Evolutionary conservation across 1,140 invertebrate species (phyloP).

Genomic region (Potamilus streckersoni): DNA sequence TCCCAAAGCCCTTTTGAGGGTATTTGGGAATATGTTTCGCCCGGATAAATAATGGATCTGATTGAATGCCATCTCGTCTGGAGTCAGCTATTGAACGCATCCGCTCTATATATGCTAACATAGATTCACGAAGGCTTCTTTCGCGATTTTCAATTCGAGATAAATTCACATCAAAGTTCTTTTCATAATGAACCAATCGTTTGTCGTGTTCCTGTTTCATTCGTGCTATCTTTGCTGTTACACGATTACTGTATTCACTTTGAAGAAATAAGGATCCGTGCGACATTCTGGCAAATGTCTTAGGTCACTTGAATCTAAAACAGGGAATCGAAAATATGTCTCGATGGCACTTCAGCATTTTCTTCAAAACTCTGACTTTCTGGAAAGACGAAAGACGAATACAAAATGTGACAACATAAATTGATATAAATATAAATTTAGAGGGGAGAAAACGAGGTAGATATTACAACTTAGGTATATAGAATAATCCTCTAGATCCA

Average conservation of each 20-base stretch:
- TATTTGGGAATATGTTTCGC: slow-evolving; percentile 31
- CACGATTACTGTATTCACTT: slow-evolving; percentile 22
- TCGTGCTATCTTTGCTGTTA: slow-evolving; percentile 8
- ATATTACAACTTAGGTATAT: too few species aligned
- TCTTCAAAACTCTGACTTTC: too few species aligned
- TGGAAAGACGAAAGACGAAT: too few species aligned
- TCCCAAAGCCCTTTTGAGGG: slow-evolving; percentile 2
- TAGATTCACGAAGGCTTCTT: slow-evolving; percentile 15
- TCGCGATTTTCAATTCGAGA: slow-evolving; percentile 4
- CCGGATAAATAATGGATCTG: slow-evolving; percentile 15
- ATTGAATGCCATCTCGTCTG: neutral
- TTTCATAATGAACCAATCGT: slow-evolving; percentile 23
- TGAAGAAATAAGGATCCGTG: slow-evolving; percentile 22
- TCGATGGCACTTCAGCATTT: too few species aligned
- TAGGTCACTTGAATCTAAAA: too few species aligned
- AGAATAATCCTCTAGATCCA: too few species aligned
- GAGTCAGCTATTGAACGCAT: slow-evolving; percentile 20
- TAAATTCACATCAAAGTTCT: slow-evolving; percentile 28
- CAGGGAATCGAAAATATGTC: too few species aligned
- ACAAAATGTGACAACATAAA: too few species aligned
- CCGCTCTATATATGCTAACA: slow-evolving; percentile 25
- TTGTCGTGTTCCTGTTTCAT: neutral
- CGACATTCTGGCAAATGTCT: slow-evolving; percentile 10
- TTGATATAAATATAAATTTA: too few species aligned
- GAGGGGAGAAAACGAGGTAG: too few species aligned